Evolutionary conservation across 2,888 invertebrate species (phyloP), one percentile per base, ranked within the genome.

Genomic region (Cephus rjabovi): DNA sequence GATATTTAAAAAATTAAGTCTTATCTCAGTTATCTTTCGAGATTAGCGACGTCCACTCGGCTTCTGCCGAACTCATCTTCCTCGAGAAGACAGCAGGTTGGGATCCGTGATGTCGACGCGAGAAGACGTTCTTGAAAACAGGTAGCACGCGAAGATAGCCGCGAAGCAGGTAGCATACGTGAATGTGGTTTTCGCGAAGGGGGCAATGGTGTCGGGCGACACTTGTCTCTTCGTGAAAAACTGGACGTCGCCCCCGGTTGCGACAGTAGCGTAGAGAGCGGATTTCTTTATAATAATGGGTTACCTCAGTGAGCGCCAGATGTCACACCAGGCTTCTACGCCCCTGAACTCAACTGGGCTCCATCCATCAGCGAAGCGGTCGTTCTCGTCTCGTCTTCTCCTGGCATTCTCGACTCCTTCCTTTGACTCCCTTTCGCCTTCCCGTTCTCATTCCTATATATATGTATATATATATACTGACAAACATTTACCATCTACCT

Each of bases 181-280:
- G 83, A 79, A 80, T 80, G 82, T 74, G 82, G 86, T 89, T 88
- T 89, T 89, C 89, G 85, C 86, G 83, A 86, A 81, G 80, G 75
- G 77, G 79, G 77, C 85, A 84, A 86, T 85, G 88, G 89, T 90
- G 90, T 90, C 87, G 85, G 83, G 81, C 88, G 87, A 90, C 90
- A 90, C 89, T 90, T 90, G 90, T 89, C 89, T 84, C 84, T 77
- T 81, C 83, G 85, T 88, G 90, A 90, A 90, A 90, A 90, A 90
- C 90, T 90, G 88, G 89, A 88, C 87, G 89, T 87, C 85, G 86
- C 83, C 83, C 82, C 79, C 80, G 80, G 56, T 77, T 35, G 69
- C 75, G 77, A 71, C 85, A 88, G 79, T 81, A 84, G 89, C 87
- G 87, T 79, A 40, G 78, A 75, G 33, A 71, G 71, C 31, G 33